Base-by-base conservation (phyloP, 1,140 invertebrate species). In the Hormaphis cornu region DNA sequence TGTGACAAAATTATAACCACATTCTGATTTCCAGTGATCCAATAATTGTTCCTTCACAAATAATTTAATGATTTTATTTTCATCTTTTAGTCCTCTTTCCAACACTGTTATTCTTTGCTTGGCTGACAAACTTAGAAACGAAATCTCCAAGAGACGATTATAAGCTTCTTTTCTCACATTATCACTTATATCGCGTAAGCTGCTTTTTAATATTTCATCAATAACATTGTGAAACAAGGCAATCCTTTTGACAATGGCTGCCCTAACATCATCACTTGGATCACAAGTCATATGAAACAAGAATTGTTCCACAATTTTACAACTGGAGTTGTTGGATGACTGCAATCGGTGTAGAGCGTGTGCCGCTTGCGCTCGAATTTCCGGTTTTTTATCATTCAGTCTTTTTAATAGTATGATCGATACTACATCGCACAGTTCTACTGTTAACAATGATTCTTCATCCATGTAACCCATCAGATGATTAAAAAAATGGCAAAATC, bases 151-250 rank as follows among this genome's bases (percentile, higher is more conserved):
- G 1, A 66, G 50, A 66, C 61, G 61, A 24, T 50, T 66, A 22
- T 50, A 66, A 9, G n/a, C 28, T 66, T 50, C 61, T 66, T 50
- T 66, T 66, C 61, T 66, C 5, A 66, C 61, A 35, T 22, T 50
- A 66, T 66, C 61, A 66, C 20, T 66, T 9, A 66, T 24, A 66
- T 66, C 61, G n/a, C 20, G 5, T 22, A 66, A 1, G n/a, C 18
- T 66, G 9, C 12, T 50, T 1, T 37, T 66, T 16, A 66, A 16
- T 28, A 66, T 66, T 46, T 66, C 44, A 24, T 48, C 28, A 22
- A 66, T 7, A 20, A 50, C 61, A 66, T 24, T 50, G 22, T 35
- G 33, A 9, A 50, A 50, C 61, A 66, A 33, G 14, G 42, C 61
- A 12, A 66, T 50, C 33, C 12, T 7, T 50, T 66, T 48, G 5